Evolutionary conservation across 1,140 invertebrate genomes (phyloP).

Genomic region (Riptortus pedestris): DNA sequence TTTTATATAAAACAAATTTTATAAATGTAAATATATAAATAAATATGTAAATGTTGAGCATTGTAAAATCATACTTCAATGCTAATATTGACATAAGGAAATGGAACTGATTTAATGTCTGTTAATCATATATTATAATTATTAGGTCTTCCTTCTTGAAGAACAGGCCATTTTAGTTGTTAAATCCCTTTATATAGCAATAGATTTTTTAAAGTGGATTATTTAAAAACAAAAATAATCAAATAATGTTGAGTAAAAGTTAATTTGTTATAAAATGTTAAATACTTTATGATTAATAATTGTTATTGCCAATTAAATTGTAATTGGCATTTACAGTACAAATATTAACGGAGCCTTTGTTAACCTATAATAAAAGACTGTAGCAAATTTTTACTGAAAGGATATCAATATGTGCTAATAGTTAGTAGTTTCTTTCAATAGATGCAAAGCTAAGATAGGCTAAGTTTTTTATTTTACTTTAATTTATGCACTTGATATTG

Average conservation of each 20-base stretch:
- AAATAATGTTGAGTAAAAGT: too few relatives aligned
- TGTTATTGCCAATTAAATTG: not conserved
- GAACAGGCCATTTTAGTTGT: too few relatives aligned
- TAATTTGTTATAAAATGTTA: too few relatives aligned
- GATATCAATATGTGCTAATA: not conserved
- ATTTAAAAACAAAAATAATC: too few relatives aligned
- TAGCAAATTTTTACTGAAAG: conserved; percentile 7
- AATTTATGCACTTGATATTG: not conserved
- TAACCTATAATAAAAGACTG: conserved; percentile 14
- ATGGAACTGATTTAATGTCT: not conserved
- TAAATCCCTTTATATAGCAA: too few relatives aligned
- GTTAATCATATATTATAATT: too few relatives aligned
- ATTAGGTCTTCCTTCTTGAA: too few relatives aligned
- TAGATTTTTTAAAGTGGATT: too few relatives aligned
- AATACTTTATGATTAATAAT: not conserved
- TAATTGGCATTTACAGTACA: conserved; percentile 13
- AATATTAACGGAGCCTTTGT: conserved; percentile 12
- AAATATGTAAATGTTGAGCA: not conserved
- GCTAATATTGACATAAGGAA: not conserved
- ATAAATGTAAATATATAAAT: not conserved
- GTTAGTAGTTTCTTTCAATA: not conserved
- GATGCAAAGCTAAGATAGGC: not conserved
- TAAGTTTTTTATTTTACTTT: not conserved
- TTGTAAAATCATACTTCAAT: not conserved
- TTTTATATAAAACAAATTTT: conserved; percentile 6